A percentile compares a stretch with the other conserved stretches of the same genome.
Conservation (phyloP, 2,113 vertebrate species). For the Corynorhinus townsendii region DNA sequence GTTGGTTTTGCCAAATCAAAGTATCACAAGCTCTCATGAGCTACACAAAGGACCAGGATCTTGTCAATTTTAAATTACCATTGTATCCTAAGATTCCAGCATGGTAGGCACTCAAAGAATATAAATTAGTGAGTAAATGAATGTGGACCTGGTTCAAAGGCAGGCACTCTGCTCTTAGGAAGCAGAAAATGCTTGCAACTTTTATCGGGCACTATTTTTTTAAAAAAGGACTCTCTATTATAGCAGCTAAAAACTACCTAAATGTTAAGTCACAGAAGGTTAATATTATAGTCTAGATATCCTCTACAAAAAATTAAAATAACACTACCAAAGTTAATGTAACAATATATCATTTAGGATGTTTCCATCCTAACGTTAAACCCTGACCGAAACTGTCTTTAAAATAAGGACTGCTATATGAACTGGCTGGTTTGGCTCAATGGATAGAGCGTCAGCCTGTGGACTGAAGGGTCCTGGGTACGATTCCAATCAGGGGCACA, state of each 20-base stretch:
- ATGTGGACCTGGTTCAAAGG: background rate
- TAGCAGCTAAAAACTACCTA: background rate
- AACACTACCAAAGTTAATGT: conserved; percentile 27
- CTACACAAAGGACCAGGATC: background rate
- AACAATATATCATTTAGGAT: conserved; percentile 6
- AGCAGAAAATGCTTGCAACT: background rate
- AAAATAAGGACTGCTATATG: background rate
- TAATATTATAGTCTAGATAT: conserved; percentile 42
- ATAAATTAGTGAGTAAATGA: background rate
- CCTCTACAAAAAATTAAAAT: conserved; percentile 36
- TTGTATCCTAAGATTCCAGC: background rate
- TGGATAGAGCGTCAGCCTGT: no score
- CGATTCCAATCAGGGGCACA: no score
- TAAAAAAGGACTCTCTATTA: background rate
- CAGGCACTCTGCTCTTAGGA: background rate
- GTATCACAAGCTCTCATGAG: background rate
- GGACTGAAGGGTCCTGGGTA: no score
- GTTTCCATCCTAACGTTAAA: conserved; percentile 41
- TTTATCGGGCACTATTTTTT: background rate
- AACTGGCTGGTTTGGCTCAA: no score
- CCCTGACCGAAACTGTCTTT: conserved; percentile 7
- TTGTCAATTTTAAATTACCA: background rate
- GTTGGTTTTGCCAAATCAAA: conserved; percentile 10
- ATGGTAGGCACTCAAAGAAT: background rate
- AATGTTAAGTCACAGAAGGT: background rate